Evolutionary conservation across 2,797 vertebrate species (phyloP).

Genomic region (Cyclura pinguis): DNA sequence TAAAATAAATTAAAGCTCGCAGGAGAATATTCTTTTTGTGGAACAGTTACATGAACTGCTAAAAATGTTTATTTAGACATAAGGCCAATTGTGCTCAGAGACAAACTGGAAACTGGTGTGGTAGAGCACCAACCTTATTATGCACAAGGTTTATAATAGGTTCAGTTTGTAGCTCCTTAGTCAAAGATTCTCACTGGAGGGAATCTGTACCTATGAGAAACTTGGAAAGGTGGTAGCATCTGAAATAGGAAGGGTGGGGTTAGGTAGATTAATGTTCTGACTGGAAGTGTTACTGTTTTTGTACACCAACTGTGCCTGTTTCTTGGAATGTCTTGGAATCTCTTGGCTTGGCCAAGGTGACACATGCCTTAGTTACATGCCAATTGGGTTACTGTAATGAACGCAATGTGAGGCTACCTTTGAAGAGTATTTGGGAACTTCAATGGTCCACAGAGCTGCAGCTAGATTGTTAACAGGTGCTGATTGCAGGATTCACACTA

Average conservation of each 20-base stretch:
- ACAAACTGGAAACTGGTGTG: background rate
- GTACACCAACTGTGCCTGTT: no score
- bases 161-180: background rate
- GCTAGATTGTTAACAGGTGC: no score
- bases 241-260: background rate
- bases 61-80: background rate
- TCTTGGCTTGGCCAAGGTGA: no score
- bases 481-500: no score
- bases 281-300: background rate
- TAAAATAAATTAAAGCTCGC: background rate
- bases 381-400: no score
- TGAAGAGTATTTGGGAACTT: no score
- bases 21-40: background rate
- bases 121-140: background rate
- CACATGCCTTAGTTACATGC: no score
- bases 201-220: background rate
- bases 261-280: background rate
- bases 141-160: background rate
- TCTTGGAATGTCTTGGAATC: no score
- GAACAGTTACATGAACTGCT: background rate
- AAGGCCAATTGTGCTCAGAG: background rate
- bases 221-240: background rate
- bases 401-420: no score
- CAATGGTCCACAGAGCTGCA: no score
- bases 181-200: background rate